Evolutionary conservation across 1,140 invertebrate genomes (phyloP).

Genomic region (Neodiprion pinetum): DNA sequence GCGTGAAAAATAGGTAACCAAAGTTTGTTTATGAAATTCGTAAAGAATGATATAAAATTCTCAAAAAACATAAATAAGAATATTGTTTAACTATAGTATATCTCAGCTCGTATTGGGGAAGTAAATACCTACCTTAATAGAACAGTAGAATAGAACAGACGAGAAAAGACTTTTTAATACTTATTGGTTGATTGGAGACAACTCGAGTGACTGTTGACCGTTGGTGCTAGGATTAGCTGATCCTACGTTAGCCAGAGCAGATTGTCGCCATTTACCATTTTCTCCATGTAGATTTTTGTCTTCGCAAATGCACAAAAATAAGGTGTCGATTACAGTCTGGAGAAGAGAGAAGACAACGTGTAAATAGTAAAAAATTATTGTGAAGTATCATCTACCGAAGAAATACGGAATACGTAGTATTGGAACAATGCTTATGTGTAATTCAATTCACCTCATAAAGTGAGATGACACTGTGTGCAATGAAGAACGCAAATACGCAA

Average conservation of each 20-base stretch:
- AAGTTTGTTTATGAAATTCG: neutral
- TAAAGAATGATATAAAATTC: neutral
- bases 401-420: constrained; percentile 17
- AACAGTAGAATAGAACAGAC: neutral
- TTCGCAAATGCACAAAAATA: constrained; percentile 95
- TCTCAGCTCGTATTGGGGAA: neutral
- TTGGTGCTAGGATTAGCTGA: constrained; percentile 44
- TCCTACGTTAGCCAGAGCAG: constrained; percentile 67
- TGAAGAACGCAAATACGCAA: constrained; percentile 91
- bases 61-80: neutral
- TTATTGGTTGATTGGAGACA: constrained; percentile 10
- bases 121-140: neutral
- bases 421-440: neutral
- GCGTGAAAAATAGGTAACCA: neutral
- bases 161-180: neutral
- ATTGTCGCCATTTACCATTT: constrained; percentile 70
- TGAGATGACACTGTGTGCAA: constrained; percentile 91
- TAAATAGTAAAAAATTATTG: constrained; percentile 19
- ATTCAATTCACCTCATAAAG: constrained; percentile 82
- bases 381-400: constrained; percentile 13
- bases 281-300: constrained; percentile 72
- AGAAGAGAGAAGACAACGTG: constrained; percentile 33
- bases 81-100: neutral
- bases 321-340: constrained; percentile 93
- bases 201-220: constrained; percentile 29